Evolutionary conservation across 2,888 invertebrate genomes (phyloP).

Genomic region (Cerceris ruficornis): DNA sequence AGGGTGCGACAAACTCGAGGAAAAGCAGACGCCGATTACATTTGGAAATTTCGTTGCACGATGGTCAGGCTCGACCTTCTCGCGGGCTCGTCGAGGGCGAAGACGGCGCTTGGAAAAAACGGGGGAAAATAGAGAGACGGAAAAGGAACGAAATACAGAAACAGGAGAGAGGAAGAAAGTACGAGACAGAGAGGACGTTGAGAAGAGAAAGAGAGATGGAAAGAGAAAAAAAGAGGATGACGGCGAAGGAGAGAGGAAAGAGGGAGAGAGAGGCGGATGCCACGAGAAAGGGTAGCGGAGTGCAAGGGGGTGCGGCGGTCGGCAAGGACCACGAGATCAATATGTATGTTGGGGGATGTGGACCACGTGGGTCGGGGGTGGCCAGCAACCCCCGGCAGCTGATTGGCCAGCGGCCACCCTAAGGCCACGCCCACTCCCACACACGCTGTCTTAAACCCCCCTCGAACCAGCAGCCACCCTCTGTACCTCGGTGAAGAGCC

Average conservation of each 20-base stretch:
- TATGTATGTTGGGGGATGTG: slow-evolving; percentile 82
- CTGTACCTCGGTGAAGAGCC: slow-evolving; percentile 61
- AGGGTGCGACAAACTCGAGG: slow-evolving; percentile 3
- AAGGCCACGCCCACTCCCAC: slow-evolving; percentile 81
- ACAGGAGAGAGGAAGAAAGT: slow-evolving; percentile 30
- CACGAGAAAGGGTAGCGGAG: slow-evolving; percentile 47
- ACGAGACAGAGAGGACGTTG: slow-evolving; percentile 12
- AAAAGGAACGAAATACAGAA: slow-evolving; percentile 13
- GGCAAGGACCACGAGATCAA: slow-evolving; percentile 81
- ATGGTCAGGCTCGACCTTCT: slow-evolving; percentile 71
- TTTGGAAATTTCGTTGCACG: slow-evolving; percentile 55
- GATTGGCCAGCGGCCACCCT: slow-evolving; percentile 81
- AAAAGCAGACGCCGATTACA: slow-evolving; percentile 46
- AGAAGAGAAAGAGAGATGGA: slow-evolving; percentile 27
- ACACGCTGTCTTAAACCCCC: slow-evolving; percentile 81
- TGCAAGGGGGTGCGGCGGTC: slow-evolving; percentile 67
- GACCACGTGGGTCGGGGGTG: slow-evolving; percentile 81
- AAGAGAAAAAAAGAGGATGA: slow-evolving; percentile 22
- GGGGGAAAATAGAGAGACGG: neutral
- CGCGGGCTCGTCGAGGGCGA: slow-evolving; percentile 36
- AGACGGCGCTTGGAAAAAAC: slow-evolving; percentile 10
- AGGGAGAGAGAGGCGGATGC: slow-evolving; percentile 47
- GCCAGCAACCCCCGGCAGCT: slow-evolving; percentile 77
- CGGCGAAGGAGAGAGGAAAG: slow-evolving; percentile 37
- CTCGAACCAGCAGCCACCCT: slow-evolving; percentile 62